Base-by-base conservation (phyloP, 2,797 vertebrate genomes). In the Gobionotothen gibberifrons region DNA sequence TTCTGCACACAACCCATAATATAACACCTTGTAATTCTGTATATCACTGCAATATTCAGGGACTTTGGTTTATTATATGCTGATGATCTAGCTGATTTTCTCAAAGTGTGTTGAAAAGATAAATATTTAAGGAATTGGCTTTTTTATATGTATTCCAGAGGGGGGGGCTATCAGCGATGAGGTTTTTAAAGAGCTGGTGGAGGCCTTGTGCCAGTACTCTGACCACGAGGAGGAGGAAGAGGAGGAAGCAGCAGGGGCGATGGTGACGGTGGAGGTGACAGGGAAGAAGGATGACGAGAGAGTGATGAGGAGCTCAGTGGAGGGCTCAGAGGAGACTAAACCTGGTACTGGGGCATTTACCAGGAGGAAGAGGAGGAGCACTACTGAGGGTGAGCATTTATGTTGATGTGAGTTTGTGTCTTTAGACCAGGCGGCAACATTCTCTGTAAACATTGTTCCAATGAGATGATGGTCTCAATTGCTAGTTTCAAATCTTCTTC, bases 91-190 rank as follows among this genome's bases (percentile, higher is more conserved):
- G 56, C 22, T 60, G 16, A 69, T 16, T 66, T 36, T 39, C 32
- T 52, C 5, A 5, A 52, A 53, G 8, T 4, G 15, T 72, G 39
- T 21, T 26, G 15, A 17, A 60, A 53, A 42, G 3, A 9, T 42
- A 3, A n/a, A 19, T 39, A 13, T 26, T 55, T 32, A 19, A 48
- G 11, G 3, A 13, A 59, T 11, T 53, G 5, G 15, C 16, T 4
- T 11, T 19, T 14, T 42, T 10, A 12, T 17, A 32, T 73, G 29
- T 76, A 8, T 88, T 72, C 85, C 95, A 76, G 97, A 96, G 48
- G 96, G 97, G 0, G 96, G 97, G 16, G 95, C 99, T 69, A 98
- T 99, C 89, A 98, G 95, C 1, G 97, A 99, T 13, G 96, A 97
- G 66, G 95, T 97, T 77, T 99, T 99, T 85, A 95, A 98, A 90